Base-by-base conservation (phyloP, 2,797 vertebrate genomes). In the Capromys pilorides region DNA sequence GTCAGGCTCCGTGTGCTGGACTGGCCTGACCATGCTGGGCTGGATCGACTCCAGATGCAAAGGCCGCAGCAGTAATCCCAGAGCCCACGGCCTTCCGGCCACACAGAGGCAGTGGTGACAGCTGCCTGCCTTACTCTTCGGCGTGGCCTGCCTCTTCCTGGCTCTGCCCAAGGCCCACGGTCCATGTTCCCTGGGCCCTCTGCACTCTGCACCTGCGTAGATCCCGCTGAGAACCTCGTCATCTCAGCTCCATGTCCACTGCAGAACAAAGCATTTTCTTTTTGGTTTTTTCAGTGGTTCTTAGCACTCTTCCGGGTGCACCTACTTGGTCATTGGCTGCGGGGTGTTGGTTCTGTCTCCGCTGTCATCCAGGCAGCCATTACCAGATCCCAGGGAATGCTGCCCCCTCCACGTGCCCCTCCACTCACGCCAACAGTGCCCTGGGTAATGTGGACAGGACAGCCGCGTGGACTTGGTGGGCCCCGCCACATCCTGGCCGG, bases 301-400 rank as follows among this genome's bases (percentile, higher is more conserved):
- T 71, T n/a, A 71, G 90, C 88, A 79, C 88, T 86, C 78, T 95
- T 24, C 91, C 59, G 33, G 57, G 87, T 67, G 80, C 84, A 80
- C 57, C 86, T 86, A 96, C 94, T 59, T 89, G 85, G 89, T 81
- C 86, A 66, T 95, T 93, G 57, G 73, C 66, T 67, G 45, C 66
- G 90, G 51, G 49, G 83, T 89, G 51, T 93, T 45, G 88, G 61
- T 61, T 61, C 94, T 91, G 39, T 61, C 69, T 93, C 77, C 69
- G 62, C 64, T 90, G 36, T 93, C 88, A 90, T 36, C 22, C 54
- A 73, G 77, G 67, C 78, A 61, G 82, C 93, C 85, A 91, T 95
- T 95, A 94, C 67, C 13, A 0, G 77, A 88, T 96, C 91, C 62
- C 73, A 59, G 75, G 39, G 45, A 83, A 88, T 79, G 51, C 3